Evolutionary conservation across 2,888 invertebrate species (phyloP), one percentile per base, ranked within the genome.

Genomic region (Chromoteleia sp.): DNA sequence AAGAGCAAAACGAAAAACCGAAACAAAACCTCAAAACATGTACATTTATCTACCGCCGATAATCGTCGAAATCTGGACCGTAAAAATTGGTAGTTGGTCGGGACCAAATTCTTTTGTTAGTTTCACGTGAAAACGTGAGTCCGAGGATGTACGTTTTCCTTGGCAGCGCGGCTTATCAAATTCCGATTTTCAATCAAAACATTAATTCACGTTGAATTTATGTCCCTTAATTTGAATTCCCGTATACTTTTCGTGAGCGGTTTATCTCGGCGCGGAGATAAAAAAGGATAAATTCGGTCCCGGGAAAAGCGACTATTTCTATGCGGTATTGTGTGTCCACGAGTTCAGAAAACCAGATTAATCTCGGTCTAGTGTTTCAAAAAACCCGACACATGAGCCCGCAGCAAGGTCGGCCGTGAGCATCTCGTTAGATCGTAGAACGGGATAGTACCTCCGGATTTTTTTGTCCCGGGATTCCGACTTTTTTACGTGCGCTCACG

Each of bases 351-450:
- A 65, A 71, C 21, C 79, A 74, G 79, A 74, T 81, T 61, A 75
- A 81, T 81, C 68, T 81, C 58, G 68, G 54, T 77, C 77, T 63
- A 68, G 68, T 73, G 68, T 81, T 77, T 77, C 68, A 77, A 81
- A 71, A 25, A 81, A 41, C 50, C 71, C 75, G 76, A 71, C 71
- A 67, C 52, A 58, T 48, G 73, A 81, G 76, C 68, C 81, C 17
- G 52, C 67, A 67, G 77, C 81, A 81, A 81, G 77, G 76, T 73
- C 81, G 76, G 36, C 30, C 58, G 56, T 59, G 65, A 67, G 52
- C 61, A 48, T 74, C 73, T 61, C 74, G 74, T 74, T 63, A 81
- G 81, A 81, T 81, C 52, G 63, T 45, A 19, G 48, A 17, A 29
- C 58, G 43, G 82, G 82, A 82, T 82, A 82, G 70, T 65, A 61